Conservation (phyloP, 2,888 invertebrate genomes). For the Pardosa pseudoannulata region DNA sequence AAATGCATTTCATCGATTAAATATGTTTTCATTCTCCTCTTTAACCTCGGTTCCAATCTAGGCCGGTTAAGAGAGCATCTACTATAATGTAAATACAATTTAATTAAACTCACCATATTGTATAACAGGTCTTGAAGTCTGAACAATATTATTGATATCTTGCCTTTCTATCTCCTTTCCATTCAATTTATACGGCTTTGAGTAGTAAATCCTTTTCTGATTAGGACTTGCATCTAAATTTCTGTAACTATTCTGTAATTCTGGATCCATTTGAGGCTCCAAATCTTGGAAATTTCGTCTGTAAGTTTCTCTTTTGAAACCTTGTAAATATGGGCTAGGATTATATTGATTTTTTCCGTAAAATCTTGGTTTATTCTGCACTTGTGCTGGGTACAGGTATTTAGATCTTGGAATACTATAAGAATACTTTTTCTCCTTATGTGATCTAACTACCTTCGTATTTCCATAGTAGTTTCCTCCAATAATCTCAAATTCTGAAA, state of each 20-base stretch:
- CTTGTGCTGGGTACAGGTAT: not conserved
- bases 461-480: not conserved
- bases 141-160: not conserved
- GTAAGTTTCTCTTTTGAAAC: not conserved
- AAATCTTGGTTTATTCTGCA: not conserved
- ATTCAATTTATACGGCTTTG: not conserved
- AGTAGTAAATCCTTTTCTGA: not conserved
- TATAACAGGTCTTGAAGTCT: no score
- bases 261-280: not conserved
- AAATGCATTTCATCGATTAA: no score
- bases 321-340: not conserved
- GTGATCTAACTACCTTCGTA: not conserved
- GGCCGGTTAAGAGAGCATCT: no score
- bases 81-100: no score
- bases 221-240: not conserved
- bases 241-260: not conserved
- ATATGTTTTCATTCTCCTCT: no score
- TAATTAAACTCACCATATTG: no score
- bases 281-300: not conserved
- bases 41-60: no score
- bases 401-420: not conserved
- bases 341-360: not conserved
- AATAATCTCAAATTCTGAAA: constrained; percentile 8
- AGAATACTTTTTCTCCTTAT: not conserved
- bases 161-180: not conserved